phyloP scores from a whole-genome alignment of 2,797 vertebrate genomes.

The Scyliorhinus canicula region DNA sequence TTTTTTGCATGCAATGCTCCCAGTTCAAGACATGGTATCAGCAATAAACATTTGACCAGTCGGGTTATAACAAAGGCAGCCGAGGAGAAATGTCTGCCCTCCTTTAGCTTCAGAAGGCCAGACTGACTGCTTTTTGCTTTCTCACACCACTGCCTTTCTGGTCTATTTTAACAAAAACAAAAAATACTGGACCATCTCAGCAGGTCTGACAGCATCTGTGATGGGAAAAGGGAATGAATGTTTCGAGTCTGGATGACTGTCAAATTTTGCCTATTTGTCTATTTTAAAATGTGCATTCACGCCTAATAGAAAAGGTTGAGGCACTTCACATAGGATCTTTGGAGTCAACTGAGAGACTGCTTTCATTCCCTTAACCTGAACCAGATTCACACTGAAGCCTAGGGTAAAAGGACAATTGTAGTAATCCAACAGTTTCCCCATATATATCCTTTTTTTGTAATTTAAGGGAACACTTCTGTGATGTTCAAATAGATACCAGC shows the following conservation, averaged over 20 bases:
- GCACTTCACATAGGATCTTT: background rate
- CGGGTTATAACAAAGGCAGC: background rate
- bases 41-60: background rate
- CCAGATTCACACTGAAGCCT: background rate
- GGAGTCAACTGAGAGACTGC: background rate
- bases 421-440: background rate
- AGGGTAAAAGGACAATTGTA: background rate
- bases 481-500: background rate
- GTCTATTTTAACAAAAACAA: no score
- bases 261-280: no score
- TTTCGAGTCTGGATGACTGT: no score
- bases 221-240: no score
- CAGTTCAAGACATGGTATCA: background rate
- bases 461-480: background rate
- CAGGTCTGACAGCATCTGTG: no score
- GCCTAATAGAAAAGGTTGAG: background rate
- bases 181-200: no score
- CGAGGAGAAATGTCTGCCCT: background rate
- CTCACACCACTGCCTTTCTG: background rate
- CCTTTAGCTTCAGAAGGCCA: background rate
- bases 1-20: background rate
- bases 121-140: background rate
- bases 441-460: background rate
- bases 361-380: background rate
- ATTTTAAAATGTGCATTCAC: background rate